These are phyloP conservation scores for Sepiola atlantica DNA, from an alignment of 2,888 invertebrate genomes.

Conservation along the genomic window DNA sequence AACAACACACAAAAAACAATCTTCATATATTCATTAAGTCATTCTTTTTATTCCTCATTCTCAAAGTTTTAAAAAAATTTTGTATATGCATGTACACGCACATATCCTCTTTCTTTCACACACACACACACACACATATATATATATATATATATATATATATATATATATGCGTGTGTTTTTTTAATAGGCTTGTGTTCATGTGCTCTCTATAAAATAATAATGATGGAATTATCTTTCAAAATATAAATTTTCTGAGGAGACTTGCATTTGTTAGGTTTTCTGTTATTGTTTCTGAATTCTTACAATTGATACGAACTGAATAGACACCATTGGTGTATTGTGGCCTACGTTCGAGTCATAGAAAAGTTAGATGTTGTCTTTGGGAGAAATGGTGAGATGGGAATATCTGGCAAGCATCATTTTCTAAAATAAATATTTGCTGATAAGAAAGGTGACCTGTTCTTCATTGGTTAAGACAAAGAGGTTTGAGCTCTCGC, in stretches of 20 bases:
- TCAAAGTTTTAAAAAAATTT: neutral
- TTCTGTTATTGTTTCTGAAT: neutral
- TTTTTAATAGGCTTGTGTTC: neutral
- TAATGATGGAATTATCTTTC: neutral
- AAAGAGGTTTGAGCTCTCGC: neutral
- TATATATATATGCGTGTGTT: neutral
- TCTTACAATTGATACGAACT: neutral
- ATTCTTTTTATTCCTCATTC: neutral
- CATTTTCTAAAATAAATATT: neutral
- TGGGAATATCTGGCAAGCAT: neutral
- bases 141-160: neutral
- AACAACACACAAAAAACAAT: neutral
- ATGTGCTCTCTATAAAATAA: neutral
- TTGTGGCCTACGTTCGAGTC: neutral
- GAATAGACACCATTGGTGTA: neutral
- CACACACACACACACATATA: constrained; percentile 36
- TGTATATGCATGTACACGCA: neutral
- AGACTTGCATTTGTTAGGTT: neutral
- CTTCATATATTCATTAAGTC: neutral
- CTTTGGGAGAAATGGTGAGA: neutral
- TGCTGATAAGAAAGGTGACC: neutral
- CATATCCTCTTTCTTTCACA: neutral
- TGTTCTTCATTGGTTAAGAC: neutral
- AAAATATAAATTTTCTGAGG: neutral
- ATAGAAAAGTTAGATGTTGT: neutral